Conservation (phyloP, 2,113 vertebrate species). For the Gasterosteus nipponicus region DNA sequence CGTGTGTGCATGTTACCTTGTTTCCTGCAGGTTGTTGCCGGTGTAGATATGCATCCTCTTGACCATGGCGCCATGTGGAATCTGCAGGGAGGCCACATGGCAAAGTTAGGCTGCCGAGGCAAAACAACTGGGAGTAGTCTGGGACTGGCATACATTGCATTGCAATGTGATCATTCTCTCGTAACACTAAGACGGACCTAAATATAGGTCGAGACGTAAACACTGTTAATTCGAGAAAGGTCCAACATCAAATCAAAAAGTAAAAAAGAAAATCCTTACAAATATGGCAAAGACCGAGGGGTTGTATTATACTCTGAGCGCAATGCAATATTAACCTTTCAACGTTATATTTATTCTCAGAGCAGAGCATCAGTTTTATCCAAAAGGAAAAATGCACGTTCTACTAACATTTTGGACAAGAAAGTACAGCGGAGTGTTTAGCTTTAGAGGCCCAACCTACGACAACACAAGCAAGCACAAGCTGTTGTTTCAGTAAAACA, state of each 20-base stretch:
- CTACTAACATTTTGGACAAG: neutral
- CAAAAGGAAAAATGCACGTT: neutral
- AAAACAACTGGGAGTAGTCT: constrained; percentile 70
- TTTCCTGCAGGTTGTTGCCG: constrained; percentile 96
- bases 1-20: constrained; percentile 82
- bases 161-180: neutral
- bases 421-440: neutral
- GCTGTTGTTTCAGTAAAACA: neutral
- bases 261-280: neutral
- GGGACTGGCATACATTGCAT: neutral
- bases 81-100: constrained; percentile 94
- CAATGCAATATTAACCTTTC: neutral
- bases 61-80: constrained; percentile 98
- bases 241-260: neutral
- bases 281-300: neutral
- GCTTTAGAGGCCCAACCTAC: neutral
- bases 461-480: neutral
- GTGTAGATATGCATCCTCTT: constrained; percentile 99
- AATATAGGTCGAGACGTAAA: neutral
- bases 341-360: neutral
- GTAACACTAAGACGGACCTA: too few relatives aligned
- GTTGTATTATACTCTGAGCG: neutral
- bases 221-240: neutral
- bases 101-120: constrained; percentile 90
- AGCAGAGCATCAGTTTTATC: neutral